These are phyloP conservation scores for Nudaria mundana DNA, from an alignment of 2,888 invertebrate genomes.

Conservation along the genomic window DNA sequence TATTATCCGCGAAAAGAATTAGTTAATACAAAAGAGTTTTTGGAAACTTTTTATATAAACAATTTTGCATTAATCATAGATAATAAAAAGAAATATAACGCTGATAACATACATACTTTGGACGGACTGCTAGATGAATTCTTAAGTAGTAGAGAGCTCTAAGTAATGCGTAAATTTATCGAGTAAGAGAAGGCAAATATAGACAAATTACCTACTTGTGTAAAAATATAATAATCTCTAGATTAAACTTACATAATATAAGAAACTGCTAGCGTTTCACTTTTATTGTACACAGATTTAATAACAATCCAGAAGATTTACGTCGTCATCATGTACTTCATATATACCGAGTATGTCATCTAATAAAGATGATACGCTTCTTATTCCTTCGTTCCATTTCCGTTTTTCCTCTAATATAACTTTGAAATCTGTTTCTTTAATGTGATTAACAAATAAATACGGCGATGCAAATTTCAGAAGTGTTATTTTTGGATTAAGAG, in stretches of 20 bases:
- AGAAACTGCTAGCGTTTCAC: not conserved
- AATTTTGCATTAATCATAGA: constrained; percentile 79
- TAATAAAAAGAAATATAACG: constrained; percentile 81
- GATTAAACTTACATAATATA: constrained; percentile 5
- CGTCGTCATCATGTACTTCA: constrained; percentile 64
- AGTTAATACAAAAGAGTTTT: constrained; percentile 39
- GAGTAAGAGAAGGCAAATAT: not conserved
- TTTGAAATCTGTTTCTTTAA: constrained; percentile 82
- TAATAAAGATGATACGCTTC: constrained; percentile 85
- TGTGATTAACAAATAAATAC: constrained; percentile 81
- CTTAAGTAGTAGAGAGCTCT: constrained; percentile 14
- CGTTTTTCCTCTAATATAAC: constrained; percentile 81
- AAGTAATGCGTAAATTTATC: not conserved
- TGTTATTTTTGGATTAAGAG: constrained; percentile 43
- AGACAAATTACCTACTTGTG: not conserved
- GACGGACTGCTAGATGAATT: constrained; percentile 36
- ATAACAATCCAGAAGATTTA: constrained; percentile 87
- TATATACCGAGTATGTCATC: constrained; percentile 87
- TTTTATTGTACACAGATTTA: constrained; percentile 40
- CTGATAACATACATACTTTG: constrained; percentile 70
- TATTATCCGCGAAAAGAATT: constrained; percentile 12
- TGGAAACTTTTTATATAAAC: constrained; percentile 40
- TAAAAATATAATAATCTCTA: constrained; percentile 30
- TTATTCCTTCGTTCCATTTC: constrained; percentile 84
- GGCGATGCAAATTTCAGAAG: constrained; percentile 65